Base-by-base conservation (phyloP, 1,140 invertebrate genomes). In the Drosophila neocordata region DNA sequence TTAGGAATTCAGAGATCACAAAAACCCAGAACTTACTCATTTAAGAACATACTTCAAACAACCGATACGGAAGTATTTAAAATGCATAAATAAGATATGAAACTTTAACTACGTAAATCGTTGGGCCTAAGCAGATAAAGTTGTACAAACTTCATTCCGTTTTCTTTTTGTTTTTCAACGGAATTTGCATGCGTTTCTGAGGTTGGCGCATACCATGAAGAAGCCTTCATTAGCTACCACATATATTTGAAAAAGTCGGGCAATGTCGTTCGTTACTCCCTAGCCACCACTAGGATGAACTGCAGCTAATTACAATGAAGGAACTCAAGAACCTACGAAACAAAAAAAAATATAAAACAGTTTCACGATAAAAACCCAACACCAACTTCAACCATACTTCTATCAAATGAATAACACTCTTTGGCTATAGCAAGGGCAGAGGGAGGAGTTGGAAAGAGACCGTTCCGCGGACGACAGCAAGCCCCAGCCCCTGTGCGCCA, bases 211-310 rank as follows among this genome's bases (percentile, higher is more conserved):
- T 41, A 57, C 51, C 41, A 20, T 66, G 67, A 59, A 55, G 56
- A 24, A 31, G 56, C 67, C 82, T 85, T 85, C 83, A 82, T 81
- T 85, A 87, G 82, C 73, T 77, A 70, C 64, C 34, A 35, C 65
- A 11, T 58, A 57, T 22, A 31, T 41, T 65, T 63, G 69, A 48
- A 68, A 85, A 89, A 81, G 74, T 85, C 84, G 84, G 77, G 80
- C 84, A 89, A 89, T 89, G 84, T 75, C 84, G 84, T 89, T 89
- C 85, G 76, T 89, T 89, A 89, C 84, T 79, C 84, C 75, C 77
- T 51, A 51, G 66, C 55, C 82, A 68, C 48, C 78, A 65, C 56
- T 77, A 73, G 84, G 65, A 88, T 76, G 79, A 79, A 79, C 79
- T 88, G 83, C 41, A 71, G 78, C 83, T 87, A 87, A 87, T 87